Evolutionary conservation across 2,113 vertebrate species (phyloP).

Genomic region (Atlantisia rogersi): DNA sequence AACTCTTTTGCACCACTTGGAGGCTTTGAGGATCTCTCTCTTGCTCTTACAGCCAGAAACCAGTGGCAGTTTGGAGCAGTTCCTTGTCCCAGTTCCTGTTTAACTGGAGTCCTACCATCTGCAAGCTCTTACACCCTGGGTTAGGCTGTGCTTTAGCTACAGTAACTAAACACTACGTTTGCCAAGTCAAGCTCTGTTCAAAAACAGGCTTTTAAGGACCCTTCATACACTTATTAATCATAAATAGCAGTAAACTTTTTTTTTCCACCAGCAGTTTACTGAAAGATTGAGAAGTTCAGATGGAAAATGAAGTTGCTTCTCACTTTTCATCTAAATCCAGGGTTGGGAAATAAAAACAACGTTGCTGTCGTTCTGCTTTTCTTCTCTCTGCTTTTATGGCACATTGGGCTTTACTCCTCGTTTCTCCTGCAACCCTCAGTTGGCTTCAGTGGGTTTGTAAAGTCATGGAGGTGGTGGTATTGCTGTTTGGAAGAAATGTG

Average conservation of each 20-base stretch:
- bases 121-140: background rate
- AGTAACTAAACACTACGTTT: background rate
- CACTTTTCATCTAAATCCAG: background rate
- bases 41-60: background rate
- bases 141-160: background rate
- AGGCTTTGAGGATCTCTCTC: background rate
- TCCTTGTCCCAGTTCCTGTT: background rate
- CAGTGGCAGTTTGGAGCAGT: background rate
- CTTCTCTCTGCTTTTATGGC: background rate
- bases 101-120: background rate
- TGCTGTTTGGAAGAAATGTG: fast-evolving
- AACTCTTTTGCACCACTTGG: background rate
- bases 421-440: background rate
- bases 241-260: background rate
- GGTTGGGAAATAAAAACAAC: background rate
- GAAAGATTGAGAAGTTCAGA: background rate
- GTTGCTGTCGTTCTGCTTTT: fast-evolving
- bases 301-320: background rate
- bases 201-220: background rate
- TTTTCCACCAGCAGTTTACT: background rate
- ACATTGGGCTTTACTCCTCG: background rate
- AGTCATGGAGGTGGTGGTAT: fast-evolving
- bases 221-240: background rate
- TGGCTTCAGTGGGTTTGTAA: background rate
- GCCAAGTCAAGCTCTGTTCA: background rate